Base-by-base conservation (phyloP, 2,113 vertebrate genomes). In the Apodemus sylvaticus region DNA sequence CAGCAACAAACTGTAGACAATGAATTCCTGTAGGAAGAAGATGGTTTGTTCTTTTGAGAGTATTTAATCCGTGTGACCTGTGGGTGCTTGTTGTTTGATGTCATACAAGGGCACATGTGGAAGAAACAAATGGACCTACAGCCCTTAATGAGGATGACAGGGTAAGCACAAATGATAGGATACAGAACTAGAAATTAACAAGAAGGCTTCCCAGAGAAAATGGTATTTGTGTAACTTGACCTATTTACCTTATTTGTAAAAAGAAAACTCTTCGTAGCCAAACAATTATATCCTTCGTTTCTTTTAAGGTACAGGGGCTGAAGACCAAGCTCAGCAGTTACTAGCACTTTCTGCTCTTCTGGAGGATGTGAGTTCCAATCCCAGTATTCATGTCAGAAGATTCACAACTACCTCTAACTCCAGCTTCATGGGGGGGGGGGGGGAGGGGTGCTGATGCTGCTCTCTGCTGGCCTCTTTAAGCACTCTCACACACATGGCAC, bases 161-260 rank as follows among this genome's bases (percentile, higher is more conserved):
- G 9, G 9, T 62, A 68, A 60, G 7, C 13, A 93, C 20, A 74
- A 45, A 58, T 5, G 17, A 16, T 4, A 58, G 17, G 55, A 58
- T 58, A 58, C 55, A 58, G 16, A 58, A 58, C 55, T 58, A 9
- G 55, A 58, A 58, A 58, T 58, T 58, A 58, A 58, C 55, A 19
- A 58, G 55, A 58, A 19, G 55, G 16, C 55, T 19, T 58, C 55
- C 55, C 55, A 58, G 55, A 96, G 71, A 24, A 86, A 93, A 64
- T 53, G 17, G 36, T 58, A 68, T 93, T 36, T 48, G 29, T 71
- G 14, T 13, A 58, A 42, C n/a, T 92, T 93, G 74, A 55, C 16
- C 55, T 71, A 55, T 76, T 86, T 45, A 77, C 55, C 34, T 95
- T 55, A 34, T 66, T 94, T 58, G 77, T 86, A 91, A 82, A 76